These are phyloP conservation scores for Hydropsyche tenuis DNA, from an alignment of 1,140 invertebrate species.

Conservation along the genomic window DNA sequence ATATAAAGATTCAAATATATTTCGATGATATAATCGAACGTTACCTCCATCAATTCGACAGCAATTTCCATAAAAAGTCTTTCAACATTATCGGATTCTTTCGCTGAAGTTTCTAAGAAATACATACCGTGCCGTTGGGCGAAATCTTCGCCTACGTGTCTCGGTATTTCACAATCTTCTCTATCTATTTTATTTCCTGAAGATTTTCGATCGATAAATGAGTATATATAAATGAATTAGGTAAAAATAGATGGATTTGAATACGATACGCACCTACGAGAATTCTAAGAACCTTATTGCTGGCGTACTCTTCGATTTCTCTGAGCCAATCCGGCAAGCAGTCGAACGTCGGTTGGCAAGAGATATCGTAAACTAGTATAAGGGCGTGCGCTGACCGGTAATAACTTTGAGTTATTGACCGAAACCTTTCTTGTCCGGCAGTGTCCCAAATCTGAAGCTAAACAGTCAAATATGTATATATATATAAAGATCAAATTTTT, in stretches of 20 bases:
- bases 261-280: constrained; percentile 76
- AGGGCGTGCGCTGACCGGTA: constrained; percentile 97
- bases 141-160: constrained; percentile 94
- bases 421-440: constrained; percentile 95
- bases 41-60: constrained; percentile 84
- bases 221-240: neutral
- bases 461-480: constrained; percentile 48
- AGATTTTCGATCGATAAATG: neutral
- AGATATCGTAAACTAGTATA: constrained; percentile 97
- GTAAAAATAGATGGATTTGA: too few relatives aligned
- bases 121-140: constrained; percentile 95
- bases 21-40: neutral
- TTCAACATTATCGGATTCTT: constrained; percentile 98
- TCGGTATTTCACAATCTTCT: constrained; percentile 93
- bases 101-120: constrained; percentile 97
- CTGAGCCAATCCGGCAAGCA: constrained; percentile 93
- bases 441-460: constrained; percentile 99
- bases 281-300: constrained; percentile 90
- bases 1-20: neutral
- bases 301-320: constrained; percentile 97
- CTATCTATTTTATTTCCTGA: constrained; percentile 95
- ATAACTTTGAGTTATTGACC: constrained; percentile 98
- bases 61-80: constrained; percentile 96
- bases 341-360: constrained; percentile 96
- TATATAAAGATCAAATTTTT: too few relatives aligned